phyloP scores from a whole-genome alignment of 2,797 vertebrate genomes.

The Myotis myotis region DNA sequence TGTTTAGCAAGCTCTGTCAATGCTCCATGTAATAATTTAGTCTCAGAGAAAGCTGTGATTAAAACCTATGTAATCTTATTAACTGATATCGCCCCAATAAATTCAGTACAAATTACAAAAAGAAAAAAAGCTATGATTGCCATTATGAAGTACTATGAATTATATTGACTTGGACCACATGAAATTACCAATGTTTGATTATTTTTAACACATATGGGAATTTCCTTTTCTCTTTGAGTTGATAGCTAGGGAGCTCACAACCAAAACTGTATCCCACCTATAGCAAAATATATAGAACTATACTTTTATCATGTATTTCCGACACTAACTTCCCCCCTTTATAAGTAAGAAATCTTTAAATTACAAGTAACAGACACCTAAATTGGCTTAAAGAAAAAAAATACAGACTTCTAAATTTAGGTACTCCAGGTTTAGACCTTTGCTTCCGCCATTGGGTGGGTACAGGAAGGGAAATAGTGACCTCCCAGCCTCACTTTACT shows the following conservation, averaged over 20 bases:
- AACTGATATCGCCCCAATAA: not conserved
- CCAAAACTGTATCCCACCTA: not conserved
- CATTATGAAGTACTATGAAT: not conserved
- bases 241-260: not conserved
- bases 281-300: not conserved
- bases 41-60: not conserved
- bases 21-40: not conserved
- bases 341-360: not conserved
- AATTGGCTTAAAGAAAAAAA: not conserved
- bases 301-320: not conserved
- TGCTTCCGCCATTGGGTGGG: not conserved
- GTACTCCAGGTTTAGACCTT: not conserved
- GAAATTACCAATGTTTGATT: not conserved
- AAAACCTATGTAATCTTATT: not conserved
- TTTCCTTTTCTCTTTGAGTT: constrained; percentile 1
- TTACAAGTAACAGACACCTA: not conserved
- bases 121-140: not conserved
- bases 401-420: not conserved
- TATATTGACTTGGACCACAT: not conserved
- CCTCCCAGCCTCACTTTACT: not conserved
- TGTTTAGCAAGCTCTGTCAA: not conserved
- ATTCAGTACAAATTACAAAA: not conserved
- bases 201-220: not conserved
- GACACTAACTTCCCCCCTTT: not conserved
- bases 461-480: not conserved